These are phyloP conservation scores for Mungos mungo DNA, from an alignment of 2,113 vertebrate genomes.

Conservation along the genomic window DNA sequence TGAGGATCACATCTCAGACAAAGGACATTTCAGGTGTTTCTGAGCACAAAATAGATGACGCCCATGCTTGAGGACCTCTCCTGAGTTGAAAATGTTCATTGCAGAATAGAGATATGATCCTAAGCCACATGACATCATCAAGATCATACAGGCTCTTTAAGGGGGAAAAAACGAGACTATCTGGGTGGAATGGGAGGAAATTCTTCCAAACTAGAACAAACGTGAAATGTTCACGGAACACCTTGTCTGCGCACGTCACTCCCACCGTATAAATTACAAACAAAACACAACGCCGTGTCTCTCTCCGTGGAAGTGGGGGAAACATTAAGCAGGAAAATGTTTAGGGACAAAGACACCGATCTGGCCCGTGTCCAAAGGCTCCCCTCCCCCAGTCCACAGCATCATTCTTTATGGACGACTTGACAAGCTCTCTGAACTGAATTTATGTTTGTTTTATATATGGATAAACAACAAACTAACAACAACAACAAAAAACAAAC, in stretches of 20 bases:
- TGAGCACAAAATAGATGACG: neutral
- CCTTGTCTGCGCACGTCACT: fast-evolving
- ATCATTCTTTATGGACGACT: neutral
- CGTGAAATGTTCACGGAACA: neutral
- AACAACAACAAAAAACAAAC: no score
- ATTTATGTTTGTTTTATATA: neutral
- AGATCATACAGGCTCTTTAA: neutral
- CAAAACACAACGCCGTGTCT: neutral
- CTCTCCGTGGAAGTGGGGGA: fast-evolving
- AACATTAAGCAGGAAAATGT: neutral
- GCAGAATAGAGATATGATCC: neutral
- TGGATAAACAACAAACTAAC: neutral
- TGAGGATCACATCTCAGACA: neutral
- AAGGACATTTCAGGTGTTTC: no score
- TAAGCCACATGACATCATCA: neutral
- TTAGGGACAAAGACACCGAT: neutral
- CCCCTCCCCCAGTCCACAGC: no score
- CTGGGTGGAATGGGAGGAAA: no score
- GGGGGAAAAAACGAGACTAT: neutral
- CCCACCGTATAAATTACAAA: neutral
- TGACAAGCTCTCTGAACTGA: neutral
- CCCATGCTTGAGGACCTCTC: no score
- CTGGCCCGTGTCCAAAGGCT: no score
- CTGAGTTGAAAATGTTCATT: no score
- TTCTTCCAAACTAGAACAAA: neutral